Conservation (phyloP, 2,888 invertebrate genomes). For the Tipula helvola region DNA sequence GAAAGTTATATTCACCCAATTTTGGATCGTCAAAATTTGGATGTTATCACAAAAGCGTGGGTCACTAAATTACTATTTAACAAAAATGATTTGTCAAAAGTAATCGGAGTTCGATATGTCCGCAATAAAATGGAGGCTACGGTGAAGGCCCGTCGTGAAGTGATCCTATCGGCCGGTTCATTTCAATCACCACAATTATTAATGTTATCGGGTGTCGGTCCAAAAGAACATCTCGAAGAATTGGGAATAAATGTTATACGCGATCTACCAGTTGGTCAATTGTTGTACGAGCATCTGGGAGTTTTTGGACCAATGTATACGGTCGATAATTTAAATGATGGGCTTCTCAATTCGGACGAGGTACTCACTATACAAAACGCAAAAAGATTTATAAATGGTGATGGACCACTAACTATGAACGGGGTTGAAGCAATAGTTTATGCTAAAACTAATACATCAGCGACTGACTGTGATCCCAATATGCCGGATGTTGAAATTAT, state of each 20-base stretch:
- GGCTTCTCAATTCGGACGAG: background rate
- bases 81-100: constrained; percentile 17
- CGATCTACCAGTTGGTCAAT: constrained; percentile 40
- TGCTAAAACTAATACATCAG: constrained; percentile 41
- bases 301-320: constrained; percentile 34
- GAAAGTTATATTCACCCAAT: constrained; percentile 40
- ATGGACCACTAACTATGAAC: constrained; percentile 41
- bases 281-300: constrained; percentile 43
- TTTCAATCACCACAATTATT: constrained; percentile 50
- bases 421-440: constrained; percentile 47
- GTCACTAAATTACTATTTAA: constrained; percentile 34
- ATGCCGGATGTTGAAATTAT: constrained; percentile 54
- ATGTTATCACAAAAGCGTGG: constrained; percentile 38
- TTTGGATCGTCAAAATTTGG: constrained; percentile 37
- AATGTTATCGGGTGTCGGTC: constrained; percentile 46
- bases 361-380: background rate
- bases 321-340: constrained; percentile 8
- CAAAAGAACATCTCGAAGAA: constrained; percentile 32
- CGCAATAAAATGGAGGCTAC: constrained; percentile 23
- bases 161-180: constrained; percentile 50
- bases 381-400: constrained; percentile 28
- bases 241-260: constrained; percentile 32
- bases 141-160: constrained; percentile 40
- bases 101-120: constrained; percentile 37
- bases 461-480: constrained; percentile 37